Evolutionary conservation across 2,888 invertebrate genomes (phyloP).

Genomic region (Meiosimyza platycephala): DNA sequence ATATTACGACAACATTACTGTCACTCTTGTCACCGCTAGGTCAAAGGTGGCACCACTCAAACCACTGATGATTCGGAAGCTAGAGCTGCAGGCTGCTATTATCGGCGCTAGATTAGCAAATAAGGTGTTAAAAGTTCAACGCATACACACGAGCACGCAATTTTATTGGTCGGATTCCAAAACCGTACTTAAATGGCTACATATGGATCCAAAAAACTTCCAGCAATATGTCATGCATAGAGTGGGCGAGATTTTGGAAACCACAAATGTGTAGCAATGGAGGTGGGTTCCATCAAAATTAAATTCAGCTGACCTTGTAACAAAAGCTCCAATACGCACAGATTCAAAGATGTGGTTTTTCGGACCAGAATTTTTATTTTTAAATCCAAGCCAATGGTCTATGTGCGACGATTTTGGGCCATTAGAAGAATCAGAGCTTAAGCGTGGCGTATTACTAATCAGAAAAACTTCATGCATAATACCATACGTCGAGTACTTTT

Average conservation of each 20-base stretch:
- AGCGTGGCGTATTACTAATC: background rate
- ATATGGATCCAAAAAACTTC: constrained; percentile 39
- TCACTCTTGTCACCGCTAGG: background rate
- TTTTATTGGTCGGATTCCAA: constrained; percentile 40
- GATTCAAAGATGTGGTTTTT: constrained; percentile 32
- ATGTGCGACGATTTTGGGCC: constrained; percentile 3
- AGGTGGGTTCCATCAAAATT: constrained; percentile 40
- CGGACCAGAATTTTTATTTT: constrained; percentile 30
- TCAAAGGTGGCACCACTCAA: background rate
- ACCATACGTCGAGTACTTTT: constrained; percentile 14
- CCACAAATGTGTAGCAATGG: constrained; percentile 36
- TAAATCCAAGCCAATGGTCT: background rate
- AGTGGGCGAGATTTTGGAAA: constrained; percentile 40
- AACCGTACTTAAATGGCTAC: constrained; percentile 41
- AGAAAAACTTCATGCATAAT: background rate
- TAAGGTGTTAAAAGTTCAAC: constrained; percentile 15
- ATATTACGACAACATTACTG: too few species aligned
- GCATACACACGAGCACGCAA: background rate
- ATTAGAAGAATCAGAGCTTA: too few species aligned
- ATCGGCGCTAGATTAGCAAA: constrained; percentile 32
- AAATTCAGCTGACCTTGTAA: constrained; percentile 41
- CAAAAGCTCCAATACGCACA: constrained; percentile 27
- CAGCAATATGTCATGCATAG: constrained; percentile 41
- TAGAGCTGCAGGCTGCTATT: constrained; percentile 39
- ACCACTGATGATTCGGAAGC: background rate